Base-by-base conservation (phyloP, 2,797 vertebrate species). In the Rhinichthys osculus region DNA sequence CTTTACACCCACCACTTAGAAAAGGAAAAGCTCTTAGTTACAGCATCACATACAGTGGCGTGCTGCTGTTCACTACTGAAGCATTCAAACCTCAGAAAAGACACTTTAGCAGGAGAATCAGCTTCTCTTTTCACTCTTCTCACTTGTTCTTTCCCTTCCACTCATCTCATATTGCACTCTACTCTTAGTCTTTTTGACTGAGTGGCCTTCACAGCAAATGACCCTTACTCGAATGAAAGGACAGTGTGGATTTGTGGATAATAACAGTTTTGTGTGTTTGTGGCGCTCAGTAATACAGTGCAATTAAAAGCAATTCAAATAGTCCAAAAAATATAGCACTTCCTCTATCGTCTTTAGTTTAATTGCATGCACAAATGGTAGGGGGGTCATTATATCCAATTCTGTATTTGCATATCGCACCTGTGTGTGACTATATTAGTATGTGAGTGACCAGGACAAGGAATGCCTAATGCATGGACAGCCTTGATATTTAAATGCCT, bases 1-100 rank as follows among this genome's bases (percentile, higher is more conserved):
- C 81, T 82, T 62, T 27, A 67, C 59, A 80, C n/a, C 59, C 64
- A 16, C 69, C 16, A 50, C 44, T 47, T 47, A 47, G 38, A 71
- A 71, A 42, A 71, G 42, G 40, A 71, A 72, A 69, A 27, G 66
- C 59, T 64, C n/a, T 64, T 64, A 64, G n/a, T n/a, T 71, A 42
- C 3, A 70, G 21, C n/a, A 33, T 72, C 16, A 30, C 9, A 57
- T 81, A 10, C 21, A 27, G 21, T 11, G 47, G 27, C 8, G 27
- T 23, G 19, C 14, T 17, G 10, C 33, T 59, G 23, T 71, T 40
- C 69, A 59, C 47, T 70, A 27, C 67, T 71, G 33, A 71, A 57
- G 21, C 67, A 27, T 70, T 81, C 66, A 57, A 1, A 9, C 27
- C 54, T 21, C 11, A 71, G 16, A 72, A 19, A 70, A 71, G 67